Percentiles rank a stretch among this genome's conserved stretches.
Conservation (phyloP, 1,140 invertebrate species). For the Hyphantria cunea region DNA sequence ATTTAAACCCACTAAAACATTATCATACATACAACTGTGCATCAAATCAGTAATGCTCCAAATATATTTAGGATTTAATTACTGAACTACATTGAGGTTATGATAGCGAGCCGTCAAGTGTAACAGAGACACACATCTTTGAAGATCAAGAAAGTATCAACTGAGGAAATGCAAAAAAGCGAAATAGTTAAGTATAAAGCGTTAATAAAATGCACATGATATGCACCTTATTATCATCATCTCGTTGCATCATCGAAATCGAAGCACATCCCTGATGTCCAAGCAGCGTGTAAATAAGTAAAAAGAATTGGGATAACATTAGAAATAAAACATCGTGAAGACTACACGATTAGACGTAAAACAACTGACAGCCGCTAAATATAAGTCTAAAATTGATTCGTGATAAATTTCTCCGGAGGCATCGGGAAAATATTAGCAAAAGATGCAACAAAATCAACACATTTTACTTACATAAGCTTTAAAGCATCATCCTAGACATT, state of each 20-base stretch:
- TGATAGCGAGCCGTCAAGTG: slow-evolving; percentile 19
- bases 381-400: slow-evolving; percentile 53
- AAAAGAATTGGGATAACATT: slow-evolving; percentile 51
- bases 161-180: slow-evolving; percentile 43
- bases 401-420: slow-evolving; percentile 48
- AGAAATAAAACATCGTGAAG: slow-evolving; percentile 44
- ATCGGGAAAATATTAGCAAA: slow-evolving; percentile 11
- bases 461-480: slow-evolving; percentile 57
- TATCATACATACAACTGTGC: too few relatives aligned
- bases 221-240: slow-evolving; percentile 79
- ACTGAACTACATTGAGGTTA: slow-evolving; percentile 29
- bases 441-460: slow-evolving; percentile 14
- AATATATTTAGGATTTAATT: too few relatives aligned
- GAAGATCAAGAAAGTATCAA: slow-evolving; percentile 23
- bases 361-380: slow-evolving; percentile 77
- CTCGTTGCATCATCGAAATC: slow-evolving; percentile 75
- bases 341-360: slow-evolving; percentile 71
- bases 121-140: neutral
- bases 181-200: slow-evolving; percentile 30
- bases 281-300: slow-evolving; percentile 64
- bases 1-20: too few relatives aligned
- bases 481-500: slow-evolving; percentile 59
- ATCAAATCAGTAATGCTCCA: too few relatives aligned
- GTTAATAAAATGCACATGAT: slow-evolving; percentile 33
- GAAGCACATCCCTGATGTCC: slow-evolving; percentile 65